Evolutionary conservation across 2,888 invertebrate species (phyloP).

Genomic region (Scaptomyza polygonia): DNA sequence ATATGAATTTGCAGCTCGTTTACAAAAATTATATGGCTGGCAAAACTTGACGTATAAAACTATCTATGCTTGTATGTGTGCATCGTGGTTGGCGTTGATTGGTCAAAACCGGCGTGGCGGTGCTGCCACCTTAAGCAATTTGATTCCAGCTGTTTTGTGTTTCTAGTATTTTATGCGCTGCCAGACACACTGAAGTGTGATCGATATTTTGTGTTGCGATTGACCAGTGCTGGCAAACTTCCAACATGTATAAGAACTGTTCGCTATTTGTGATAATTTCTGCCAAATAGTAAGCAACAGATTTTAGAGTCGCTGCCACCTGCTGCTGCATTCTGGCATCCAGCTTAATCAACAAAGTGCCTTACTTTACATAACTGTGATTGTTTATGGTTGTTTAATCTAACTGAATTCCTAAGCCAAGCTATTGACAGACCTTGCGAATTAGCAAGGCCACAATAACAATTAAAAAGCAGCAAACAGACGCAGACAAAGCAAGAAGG

Average conservation of each 20-base stretch:
- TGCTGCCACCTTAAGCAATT: constrained; percentile 35
- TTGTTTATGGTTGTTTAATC: neutral
- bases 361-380: neutral
- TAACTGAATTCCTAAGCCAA: neutral
- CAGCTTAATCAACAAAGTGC: neutral
- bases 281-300: constrained; percentile 1
- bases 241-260: neutral
- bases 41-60: constrained; percentile 56
- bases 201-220: neutral
- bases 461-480: constrained; percentile 12
- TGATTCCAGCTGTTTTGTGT: constrained; percentile 31
- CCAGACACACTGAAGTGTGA: constrained; percentile 19
- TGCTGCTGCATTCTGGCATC: neutral
- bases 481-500: neutral
- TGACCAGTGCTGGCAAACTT: constrained; percentile 18
- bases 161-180: constrained; percentile 20
- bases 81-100: constrained; percentile 80
- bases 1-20: constrained; percentile 18
- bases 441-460: constrained; percentile 13
- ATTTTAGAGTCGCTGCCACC: neutral
- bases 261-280: neutral
- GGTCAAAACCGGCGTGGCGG: constrained; percentile 58
- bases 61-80: constrained; percentile 65
- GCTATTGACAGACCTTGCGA: neutral
- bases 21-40: constrained; percentile 52